A percentile compares a stretch with the other conserved stretches of the same genome.
phyloP scores from a whole-genome alignment of 1,140 invertebrate species.

The Lordiphosa mommai region DNA sequence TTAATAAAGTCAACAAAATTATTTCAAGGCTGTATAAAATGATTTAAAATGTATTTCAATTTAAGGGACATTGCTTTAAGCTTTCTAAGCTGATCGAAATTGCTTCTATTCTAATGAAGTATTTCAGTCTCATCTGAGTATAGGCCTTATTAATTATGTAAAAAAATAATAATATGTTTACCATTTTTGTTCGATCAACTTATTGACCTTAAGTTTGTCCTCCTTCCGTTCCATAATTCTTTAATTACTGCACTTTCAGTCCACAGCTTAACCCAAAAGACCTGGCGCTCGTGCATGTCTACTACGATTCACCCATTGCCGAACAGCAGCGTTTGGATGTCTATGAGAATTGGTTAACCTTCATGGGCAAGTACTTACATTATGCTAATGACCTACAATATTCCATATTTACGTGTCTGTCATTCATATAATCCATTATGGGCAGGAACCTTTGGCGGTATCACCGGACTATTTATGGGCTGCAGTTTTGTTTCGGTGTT shows the following conservation, averaged over 20 bases:
- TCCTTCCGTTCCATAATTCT: not conserved
- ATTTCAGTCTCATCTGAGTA: too few species aligned
- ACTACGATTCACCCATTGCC: constrained; percentile 82
- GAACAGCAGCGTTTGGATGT: constrained; percentile 82
- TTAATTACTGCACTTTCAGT: not conserved
- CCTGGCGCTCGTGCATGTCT: constrained; percentile 80
- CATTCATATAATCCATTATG: constrained; percentile 2
- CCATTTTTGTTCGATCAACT: too few species aligned
- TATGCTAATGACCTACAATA: constrained; percentile 20
- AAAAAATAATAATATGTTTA: too few species aligned
- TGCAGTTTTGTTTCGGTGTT: constrained; percentile 85
- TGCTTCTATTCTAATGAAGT: too few species aligned
- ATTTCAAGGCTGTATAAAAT: too few species aligned
- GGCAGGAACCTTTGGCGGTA: constrained; percentile 84
- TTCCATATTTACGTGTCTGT: constrained; percentile 2
- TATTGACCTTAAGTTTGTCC: not conserved
- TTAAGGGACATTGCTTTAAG: too few species aligned
- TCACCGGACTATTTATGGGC: constrained; percentile 84
- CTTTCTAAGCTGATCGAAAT: too few species aligned
- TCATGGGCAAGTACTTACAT: constrained; percentile 48
- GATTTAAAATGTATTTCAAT: too few species aligned
- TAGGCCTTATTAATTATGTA: too few species aligned
- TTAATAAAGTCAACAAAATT: too few species aligned
- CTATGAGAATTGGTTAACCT: constrained; percentile 81
- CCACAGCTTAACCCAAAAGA: constrained; percentile 20